phyloP scores from a whole-genome alignment of 2,888 invertebrate species.

The Sisyra nigra region DNA sequence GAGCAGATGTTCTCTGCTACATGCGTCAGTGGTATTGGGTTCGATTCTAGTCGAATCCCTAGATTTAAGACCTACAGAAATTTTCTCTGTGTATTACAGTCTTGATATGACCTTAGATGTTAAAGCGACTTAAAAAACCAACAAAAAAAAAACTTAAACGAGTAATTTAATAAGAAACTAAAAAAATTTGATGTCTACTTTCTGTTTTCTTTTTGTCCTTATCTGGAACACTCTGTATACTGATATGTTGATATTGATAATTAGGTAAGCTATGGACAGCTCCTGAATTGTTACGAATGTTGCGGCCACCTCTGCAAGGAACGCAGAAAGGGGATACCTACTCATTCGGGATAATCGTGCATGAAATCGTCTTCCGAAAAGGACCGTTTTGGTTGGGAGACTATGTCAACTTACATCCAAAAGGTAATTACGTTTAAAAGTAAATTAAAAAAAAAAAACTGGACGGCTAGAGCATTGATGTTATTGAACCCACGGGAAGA shows the following conservation, averaged over 20 bases:
- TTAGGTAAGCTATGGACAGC: constrained; percentile 82
- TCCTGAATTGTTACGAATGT: constrained; percentile 66
- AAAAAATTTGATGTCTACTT: too few relatives aligned
- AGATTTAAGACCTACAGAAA: too few relatives aligned
- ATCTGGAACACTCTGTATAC: background rate
- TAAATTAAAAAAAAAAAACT: constrained; percentile 10
- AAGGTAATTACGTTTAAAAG: constrained; percentile 51
- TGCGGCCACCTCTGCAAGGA: constrained; percentile 45
- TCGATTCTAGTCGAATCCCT: too few relatives aligned
- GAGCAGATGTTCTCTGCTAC: too few relatives aligned
- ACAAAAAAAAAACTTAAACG: too few relatives aligned
- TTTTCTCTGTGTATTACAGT: too few relatives aligned
- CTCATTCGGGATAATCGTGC: constrained; percentile 85
- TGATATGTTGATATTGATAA: constrained; percentile 11
- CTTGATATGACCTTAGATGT: too few relatives aligned
- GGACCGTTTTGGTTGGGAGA: constrained; percentile 73
- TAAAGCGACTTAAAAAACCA: too few relatives aligned
- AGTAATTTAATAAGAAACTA: too few relatives aligned
- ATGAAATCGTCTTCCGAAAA: constrained; percentile 79
- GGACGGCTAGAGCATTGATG: constrained; percentile 6
- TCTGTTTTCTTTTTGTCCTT: too few relatives aligned
- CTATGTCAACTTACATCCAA: constrained; percentile 41
- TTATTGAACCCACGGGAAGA: constrained; percentile 2
- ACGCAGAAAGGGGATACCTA: constrained; percentile 91
- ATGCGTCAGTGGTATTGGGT: too few relatives aligned